These are phyloP conservation scores for Siniperca knerii DNA, from an alignment of 2,113 vertebrate genomes.

Conservation along the genomic window DNA sequence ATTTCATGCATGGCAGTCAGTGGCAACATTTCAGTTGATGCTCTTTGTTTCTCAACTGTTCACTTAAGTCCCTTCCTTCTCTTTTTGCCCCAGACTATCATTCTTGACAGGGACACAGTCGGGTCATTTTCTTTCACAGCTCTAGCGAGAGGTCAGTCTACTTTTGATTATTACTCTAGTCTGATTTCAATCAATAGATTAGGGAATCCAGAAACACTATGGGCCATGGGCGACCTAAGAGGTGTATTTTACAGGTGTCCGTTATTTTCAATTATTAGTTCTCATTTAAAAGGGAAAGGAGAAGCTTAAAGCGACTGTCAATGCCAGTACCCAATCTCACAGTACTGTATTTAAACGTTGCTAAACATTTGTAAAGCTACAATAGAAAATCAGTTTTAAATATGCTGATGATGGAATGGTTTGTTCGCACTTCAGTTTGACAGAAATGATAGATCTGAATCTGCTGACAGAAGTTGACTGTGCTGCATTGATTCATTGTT, in stretches of 20 bases:
- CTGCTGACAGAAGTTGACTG: slow-evolving; percentile 4
- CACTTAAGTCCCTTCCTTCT: slow-evolving; percentile 56
- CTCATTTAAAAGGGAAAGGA: slow-evolving; percentile 60
- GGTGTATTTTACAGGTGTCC: slow-evolving; percentile 25
- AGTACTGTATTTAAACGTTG: slow-evolving; percentile 15
- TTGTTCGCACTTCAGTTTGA: slow-evolving; percentile 2
- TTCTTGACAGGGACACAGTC: slow-evolving; percentile 67
- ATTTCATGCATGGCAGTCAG: slow-evolving; percentile 49
- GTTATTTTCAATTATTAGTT: slow-evolving; percentile 2
- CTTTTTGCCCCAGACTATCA: slow-evolving; percentile 68
- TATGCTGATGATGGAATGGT: not conserved
- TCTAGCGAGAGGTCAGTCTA: slow-evolving; percentile 30
- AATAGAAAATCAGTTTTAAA: not conserved
- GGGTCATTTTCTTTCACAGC: slow-evolving; percentile 59
- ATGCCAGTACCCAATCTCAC: not conserved
- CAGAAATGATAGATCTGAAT: not conserved
- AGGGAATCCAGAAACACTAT: slow-evolving; percentile 28
- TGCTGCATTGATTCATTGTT: not conserved
- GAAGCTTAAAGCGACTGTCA: not conserved
- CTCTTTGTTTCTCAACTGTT: slow-evolving; percentile 44
- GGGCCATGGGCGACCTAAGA: slow-evolving; percentile 31
- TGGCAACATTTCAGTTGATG: slow-evolving; percentile 44
- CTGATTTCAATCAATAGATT: slow-evolving; percentile 49
- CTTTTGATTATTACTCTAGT: slow-evolving; percentile 43
- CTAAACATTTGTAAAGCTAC: not conserved